phyloP scores from a whole-genome alignment of 2,888 invertebrate genomes.

The Abrostola tripartita region DNA sequence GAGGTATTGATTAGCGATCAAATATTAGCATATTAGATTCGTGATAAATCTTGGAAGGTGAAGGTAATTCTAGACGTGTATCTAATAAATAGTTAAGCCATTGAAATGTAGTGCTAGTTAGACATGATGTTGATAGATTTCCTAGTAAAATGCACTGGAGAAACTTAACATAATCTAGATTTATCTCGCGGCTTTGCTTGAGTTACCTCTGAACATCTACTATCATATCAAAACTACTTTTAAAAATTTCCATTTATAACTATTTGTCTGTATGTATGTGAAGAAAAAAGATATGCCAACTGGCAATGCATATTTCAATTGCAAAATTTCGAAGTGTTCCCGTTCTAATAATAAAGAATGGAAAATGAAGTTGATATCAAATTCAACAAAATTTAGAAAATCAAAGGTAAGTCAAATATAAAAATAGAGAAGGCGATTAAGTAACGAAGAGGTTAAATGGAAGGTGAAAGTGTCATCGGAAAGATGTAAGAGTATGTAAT shows the following conservation, averaged over 20 bases:
- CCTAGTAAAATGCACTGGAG: conserved; percentile 23
- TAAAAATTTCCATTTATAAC: too few species aligned
- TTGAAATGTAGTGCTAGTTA: conserved; percentile 29
- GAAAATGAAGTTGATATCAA: too few species aligned
- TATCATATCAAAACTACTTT: too few species aligned
- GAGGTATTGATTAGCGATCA: conserved; percentile 57
- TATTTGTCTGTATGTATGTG: too few species aligned
- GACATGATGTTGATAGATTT: conserved; percentile 40
- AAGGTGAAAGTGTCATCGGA: conserved; percentile 49
- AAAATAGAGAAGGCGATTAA: conserved; percentile 41
- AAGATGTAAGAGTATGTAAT: conserved; percentile 35
- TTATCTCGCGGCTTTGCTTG: neutral
- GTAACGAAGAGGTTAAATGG: conserved; percentile 34
- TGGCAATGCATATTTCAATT: too few species aligned
- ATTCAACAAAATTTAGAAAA: too few species aligned
- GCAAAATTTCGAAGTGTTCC: too few species aligned
- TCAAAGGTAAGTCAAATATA: too few species aligned
- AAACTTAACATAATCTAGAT: conserved; percentile 27
- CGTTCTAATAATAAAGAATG: too few species aligned
- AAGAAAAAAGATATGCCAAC: too few species aligned
- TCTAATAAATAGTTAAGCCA: conserved; percentile 49
- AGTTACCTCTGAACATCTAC: neutral
- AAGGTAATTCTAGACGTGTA: conserved; percentile 37
- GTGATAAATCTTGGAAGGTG: conserved; percentile 52
- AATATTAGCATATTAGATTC: conserved; percentile 60